Base-by-base conservation (phyloP, 2,888 invertebrate genomes). In the Capitulum mitella region DNA sequence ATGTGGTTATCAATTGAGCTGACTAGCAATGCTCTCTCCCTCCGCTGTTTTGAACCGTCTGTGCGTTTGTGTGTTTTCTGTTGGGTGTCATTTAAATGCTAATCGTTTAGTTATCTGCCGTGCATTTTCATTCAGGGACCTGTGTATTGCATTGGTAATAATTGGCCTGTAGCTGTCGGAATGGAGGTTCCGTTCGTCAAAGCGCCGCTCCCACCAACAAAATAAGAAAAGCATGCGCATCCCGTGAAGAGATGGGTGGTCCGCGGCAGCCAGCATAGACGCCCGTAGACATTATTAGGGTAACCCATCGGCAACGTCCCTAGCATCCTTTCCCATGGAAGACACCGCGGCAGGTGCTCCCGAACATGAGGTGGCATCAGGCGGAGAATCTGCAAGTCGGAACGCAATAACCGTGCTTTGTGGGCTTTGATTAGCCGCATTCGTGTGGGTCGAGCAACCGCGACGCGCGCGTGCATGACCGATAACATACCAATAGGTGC, bases 11-110 rank as follows among this genome's bases (percentile, higher is more conserved):
- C n/a, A n/a, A n/a, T 43, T 5, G 43, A 43, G 6, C 43, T 43
- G 43, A 12, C 43, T 43, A 12, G 6, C 43, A 12, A 43, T 43
- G 5, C 43, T 43, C 43, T 43, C 43, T 16, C n/a, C n/a, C n/a
- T n/a, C n/a, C n/a, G n/a, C 16, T 54, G 61, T 78, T 40, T 43
- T 32, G 12, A 2, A 8, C 3, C 12, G 74, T 58, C 32, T 34
- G 46, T 77, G 46, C 32, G 64, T 77, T 78, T n/a, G 74, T 80
- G 78, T 78, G 81, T 83, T 32, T n/a, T 32, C 29, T 61, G 61
- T 61, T 32, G n/a, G 32, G 12, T n/a, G 16, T 16, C 32, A 32
- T 61, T 16, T 61, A 61, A 61, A 61, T 61, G 61, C 32, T 29
- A 14, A 32, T 32, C n/a, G 61, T 61, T 58, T 1, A n/a, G 61